These are phyloP conservation scores for Drosophila willistoni DNA, from an alignment of 1,140 invertebrate species.

Conservation along the genomic window DNA sequence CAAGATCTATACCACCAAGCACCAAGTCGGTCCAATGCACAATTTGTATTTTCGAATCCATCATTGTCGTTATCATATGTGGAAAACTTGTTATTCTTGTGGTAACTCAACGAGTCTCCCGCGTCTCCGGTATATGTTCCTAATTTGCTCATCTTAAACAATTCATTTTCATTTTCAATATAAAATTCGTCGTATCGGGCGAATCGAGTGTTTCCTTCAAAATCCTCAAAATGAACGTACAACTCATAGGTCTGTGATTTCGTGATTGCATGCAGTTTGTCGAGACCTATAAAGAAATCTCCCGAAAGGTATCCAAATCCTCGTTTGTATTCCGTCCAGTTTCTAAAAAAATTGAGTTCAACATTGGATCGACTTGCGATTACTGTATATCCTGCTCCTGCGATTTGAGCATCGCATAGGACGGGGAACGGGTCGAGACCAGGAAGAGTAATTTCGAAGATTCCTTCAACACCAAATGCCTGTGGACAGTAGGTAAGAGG, in stretches of 20 bases:
- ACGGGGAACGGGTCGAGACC: no score
- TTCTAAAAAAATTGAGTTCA: background rate
- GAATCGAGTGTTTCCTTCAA: background rate
- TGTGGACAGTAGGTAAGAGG: no score
- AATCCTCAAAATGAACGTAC: background rate
- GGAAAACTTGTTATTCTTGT: conserved; percentile 12
- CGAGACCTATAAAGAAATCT: conserved; percentile 26
- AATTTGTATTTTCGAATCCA: background rate
- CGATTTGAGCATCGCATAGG: no score
- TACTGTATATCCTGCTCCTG: no score
- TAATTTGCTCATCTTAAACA: background rate
- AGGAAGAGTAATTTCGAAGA: no score
- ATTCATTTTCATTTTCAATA: background rate
- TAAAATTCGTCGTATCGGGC: background rate
- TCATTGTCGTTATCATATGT: conserved; percentile 20
- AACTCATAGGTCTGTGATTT: conserved; percentile 3
- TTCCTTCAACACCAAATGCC: no score
- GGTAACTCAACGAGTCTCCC: background rate
- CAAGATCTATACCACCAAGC: background rate
- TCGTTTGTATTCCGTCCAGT: conserved; percentile 20
- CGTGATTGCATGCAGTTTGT: conserved; percentile 21
- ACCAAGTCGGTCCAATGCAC: background rate
- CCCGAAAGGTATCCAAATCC: conserved; percentile 20
- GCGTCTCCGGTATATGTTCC: conserved; percentile 14
- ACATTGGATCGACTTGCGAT: background rate